A percentile compares a stretch with the other conserved stretches of the same genome.
Conservation (phyloP, 2,797 vertebrate genomes). For the Falco cherrug region DNA sequence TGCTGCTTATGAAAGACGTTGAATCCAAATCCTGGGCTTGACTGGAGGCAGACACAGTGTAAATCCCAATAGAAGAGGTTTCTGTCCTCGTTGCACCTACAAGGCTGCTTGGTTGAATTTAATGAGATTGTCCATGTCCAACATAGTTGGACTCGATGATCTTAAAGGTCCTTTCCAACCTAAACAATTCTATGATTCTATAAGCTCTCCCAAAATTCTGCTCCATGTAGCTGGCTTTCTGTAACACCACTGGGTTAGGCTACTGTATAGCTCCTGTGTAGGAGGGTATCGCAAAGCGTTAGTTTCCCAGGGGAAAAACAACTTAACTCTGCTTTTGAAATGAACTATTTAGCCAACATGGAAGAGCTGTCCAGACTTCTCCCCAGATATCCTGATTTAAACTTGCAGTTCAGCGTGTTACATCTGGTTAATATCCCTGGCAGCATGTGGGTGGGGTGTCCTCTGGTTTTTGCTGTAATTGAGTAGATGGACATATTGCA, state of each 20-base stretch:
- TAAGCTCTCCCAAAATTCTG: not conserved
- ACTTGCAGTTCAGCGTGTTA: not conserved
- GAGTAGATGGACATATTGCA: not conserved
- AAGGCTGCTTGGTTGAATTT: not conserved
- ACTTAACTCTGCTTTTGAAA: not conserved
- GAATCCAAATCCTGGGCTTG: not conserved
- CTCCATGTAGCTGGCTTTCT: not conserved
- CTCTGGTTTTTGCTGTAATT: not conserved
- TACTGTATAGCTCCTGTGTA: not conserved
- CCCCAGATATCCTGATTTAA: not conserved
- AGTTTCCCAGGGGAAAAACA: not conserved
- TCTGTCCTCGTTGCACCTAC: not conserved
- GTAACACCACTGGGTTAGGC: not conserved
- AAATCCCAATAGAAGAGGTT: not conserved
- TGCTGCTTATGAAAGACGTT: not conserved
- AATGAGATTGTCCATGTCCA: not conserved
- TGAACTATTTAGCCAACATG: not conserved
- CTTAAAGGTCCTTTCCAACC: no score
- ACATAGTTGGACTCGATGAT: not conserved
- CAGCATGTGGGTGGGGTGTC: not conserved
- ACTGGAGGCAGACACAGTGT: not conserved
- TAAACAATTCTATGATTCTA: no score
- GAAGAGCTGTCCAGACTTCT: not conserved
- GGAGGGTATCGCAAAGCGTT: not conserved
- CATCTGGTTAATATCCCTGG: not conserved